These are phyloP conservation scores for Oreotrochilus melanogaster DNA, from an alignment of 2,113 vertebrate species.

Conservation along the genomic window DNA sequence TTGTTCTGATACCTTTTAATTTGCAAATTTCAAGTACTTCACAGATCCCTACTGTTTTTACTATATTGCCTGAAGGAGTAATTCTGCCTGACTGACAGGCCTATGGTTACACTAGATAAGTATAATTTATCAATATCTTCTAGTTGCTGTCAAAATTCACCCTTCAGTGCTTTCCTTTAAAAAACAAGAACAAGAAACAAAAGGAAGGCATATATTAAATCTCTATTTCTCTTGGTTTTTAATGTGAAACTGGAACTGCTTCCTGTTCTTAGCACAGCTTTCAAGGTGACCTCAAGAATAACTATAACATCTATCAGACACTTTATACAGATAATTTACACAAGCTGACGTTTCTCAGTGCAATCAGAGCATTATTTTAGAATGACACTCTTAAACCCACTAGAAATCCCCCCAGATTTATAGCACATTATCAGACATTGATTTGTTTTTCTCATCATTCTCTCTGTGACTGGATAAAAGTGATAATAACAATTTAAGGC, in stretches of 20 bases:
- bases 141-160: not conserved
- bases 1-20: not conserved
- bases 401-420: conserved; percentile 12
- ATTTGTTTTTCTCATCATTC: conserved; percentile 30
- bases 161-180: not conserved
- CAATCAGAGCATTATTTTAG: conserved; percentile 34
- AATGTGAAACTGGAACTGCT: not conserved
- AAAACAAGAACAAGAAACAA: not conserved
- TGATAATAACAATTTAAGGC: not conserved
- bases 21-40: not conserved
- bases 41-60: not conserved
- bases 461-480: not conserved
- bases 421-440: conserved; percentile 6
- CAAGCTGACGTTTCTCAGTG: not conserved
- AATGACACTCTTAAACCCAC: conserved; percentile 9
- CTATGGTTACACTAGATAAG: not conserved
- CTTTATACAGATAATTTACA: conserved; percentile 36
- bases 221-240: not conserved
- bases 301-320: not conserved
- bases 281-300: conserved; percentile 41
- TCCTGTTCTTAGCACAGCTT: not conserved
- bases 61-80: not conserved
- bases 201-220: not conserved
- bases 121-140: not conserved
- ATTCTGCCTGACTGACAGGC: not conserved